Evolutionary conservation across 2,113 vertebrate species (phyloP).

Genomic region (Saimiri boliviensis): DNA sequence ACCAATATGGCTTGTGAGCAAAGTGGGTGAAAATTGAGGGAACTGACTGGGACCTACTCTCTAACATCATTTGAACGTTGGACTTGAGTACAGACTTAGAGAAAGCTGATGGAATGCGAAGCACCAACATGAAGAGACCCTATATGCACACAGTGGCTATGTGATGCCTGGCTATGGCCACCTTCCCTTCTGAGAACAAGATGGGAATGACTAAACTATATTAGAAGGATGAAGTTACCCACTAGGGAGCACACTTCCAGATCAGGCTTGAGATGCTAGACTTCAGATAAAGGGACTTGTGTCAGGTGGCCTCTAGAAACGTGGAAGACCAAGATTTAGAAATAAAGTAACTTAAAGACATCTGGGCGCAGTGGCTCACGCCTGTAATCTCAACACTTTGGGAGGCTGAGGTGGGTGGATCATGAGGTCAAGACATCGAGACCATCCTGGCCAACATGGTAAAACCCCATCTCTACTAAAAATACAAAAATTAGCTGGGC

Average conservation of each 20-base stretch:
- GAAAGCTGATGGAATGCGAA: not conserved
- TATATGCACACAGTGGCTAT: not conserved
- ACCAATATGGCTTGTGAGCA: not conserved
- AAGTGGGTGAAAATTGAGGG: not conserved
- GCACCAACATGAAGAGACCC: not conserved
- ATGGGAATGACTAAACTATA: not conserved
- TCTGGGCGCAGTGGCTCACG: too few species aligned
- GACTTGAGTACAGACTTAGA: not conserved
- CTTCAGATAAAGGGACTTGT: not conserved
- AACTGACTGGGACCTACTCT: not conserved
- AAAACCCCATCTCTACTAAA: too few species aligned
- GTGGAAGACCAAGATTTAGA: not conserved
- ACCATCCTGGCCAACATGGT: too few species aligned
- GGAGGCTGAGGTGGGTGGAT: too few species aligned
- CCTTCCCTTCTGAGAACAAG: not conserved
- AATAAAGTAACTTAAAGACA: not conserved
- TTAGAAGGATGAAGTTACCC: not conserved
- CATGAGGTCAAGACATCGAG: too few species aligned
- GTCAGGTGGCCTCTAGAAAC: slow-evolving; percentile 16
- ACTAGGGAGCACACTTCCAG: not conserved
- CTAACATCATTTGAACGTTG: not conserved
- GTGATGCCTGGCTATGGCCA: not conserved
- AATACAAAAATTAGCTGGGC: too few species aligned
- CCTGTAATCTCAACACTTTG: too few species aligned
- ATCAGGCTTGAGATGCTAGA: not conserved